These are phyloP conservation scores for Zalophus californianus DNA, from an alignment of 2,797 vertebrate species.

Conservation along the genomic window DNA sequence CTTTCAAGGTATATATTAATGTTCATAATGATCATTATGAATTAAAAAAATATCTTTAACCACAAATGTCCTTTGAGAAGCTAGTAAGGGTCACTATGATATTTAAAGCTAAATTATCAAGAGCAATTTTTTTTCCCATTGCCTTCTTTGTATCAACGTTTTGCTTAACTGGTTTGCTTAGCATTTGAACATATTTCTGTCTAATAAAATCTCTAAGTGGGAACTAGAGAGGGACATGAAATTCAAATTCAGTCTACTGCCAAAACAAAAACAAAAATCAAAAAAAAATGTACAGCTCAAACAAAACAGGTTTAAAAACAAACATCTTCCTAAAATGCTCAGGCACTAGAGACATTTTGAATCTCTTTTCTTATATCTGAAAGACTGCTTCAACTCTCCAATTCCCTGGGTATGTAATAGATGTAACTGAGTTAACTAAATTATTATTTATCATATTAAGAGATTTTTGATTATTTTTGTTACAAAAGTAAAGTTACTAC, in stretches of 20 bases:
- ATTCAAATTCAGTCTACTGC: background rate
- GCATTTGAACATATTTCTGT: slow-evolving; percentile 43
- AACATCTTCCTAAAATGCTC: slow-evolving; percentile 47
- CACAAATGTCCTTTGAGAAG: background rate
- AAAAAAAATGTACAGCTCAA: background rate
- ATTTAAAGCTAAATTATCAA: background rate
- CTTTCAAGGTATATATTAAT: background rate
- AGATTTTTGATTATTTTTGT: background rate
- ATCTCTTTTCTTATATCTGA: background rate
- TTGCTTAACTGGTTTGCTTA: background rate
- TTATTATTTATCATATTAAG: background rate
- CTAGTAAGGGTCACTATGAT: background rate
- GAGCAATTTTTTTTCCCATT: background rate
- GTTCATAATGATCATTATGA: background rate
- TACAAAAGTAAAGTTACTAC: background rate
- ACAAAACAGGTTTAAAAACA: slow-evolving; percentile 5
- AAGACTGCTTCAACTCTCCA: background rate
- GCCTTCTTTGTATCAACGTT: background rate
- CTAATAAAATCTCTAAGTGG: slow-evolving; percentile 17
- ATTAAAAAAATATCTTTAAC: background rate
- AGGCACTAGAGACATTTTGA: background rate
- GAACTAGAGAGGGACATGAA: background rate
- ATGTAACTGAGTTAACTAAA: background rate
- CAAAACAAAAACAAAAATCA: background rate
- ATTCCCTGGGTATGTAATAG: background rate